Base-by-base conservation (phyloP, 2,888 invertebrate species). In the Caenorhabditis doughertyi region DNA sequence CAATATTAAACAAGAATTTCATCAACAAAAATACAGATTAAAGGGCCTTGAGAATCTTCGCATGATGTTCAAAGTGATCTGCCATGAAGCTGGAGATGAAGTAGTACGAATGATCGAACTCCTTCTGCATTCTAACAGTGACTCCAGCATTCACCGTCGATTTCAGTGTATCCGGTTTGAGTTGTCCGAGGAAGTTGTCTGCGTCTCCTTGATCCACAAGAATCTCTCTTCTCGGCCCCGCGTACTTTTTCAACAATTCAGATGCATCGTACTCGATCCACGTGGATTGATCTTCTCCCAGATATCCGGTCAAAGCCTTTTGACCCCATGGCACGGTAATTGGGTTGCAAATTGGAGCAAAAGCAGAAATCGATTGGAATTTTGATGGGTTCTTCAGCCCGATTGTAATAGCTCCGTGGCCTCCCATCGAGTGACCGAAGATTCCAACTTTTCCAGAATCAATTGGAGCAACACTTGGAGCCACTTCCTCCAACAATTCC, bases 81-180 rank as follows among this genome's bases (percentile, higher is more conserved):
- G 95, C 95, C 68, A 99, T 95, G 92, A 96, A 98, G 0, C 96
- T 94, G 0, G 97, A 94, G 85, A 99, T 95, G 92, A 96, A 97
- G 92, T 94, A 98, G 92, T 98, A 98, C 58, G 96, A 95, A 93
- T 99, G 99, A 92, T 98, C 97, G 92, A 98, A 99, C 18, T 95
- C 96, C 85, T 95, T 49, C 25, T 84, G 85, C 72, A 86, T 60
- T 21, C 85, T 71, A 4, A 87, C 79, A 3, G 55, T 47, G 1
- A 88, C 71, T 0, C 11, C n/a, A 0, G 65, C 84, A n/a, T 81
- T n/a, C 0, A 62, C 67, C 3, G 79, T 81, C 11, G 81, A 68
- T 11, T 65, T 64, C 58, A 88, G 71, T 2, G 84, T 42, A 4
- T 88, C 84, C 2, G 88, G 86, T 68, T 83, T 73, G n/a, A 88